Conservation (phyloP, 2,113 vertebrate species). For the Ploceus nigricollis region DNA sequence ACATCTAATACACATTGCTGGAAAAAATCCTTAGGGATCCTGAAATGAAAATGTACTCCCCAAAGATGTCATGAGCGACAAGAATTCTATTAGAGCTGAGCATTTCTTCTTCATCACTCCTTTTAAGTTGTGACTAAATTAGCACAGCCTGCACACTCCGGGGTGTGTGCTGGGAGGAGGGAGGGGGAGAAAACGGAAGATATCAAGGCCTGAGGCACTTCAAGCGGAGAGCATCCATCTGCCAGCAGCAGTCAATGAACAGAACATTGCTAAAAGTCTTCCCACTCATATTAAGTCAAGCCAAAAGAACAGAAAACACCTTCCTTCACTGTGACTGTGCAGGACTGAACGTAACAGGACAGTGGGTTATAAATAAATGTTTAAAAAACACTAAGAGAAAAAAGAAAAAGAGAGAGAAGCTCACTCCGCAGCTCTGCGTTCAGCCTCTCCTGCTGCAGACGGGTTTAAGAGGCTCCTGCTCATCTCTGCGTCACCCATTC, state of each 20-base stretch:
- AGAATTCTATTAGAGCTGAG: constrained; percentile 21
- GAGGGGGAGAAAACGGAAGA: constrained; percentile 5
- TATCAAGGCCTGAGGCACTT: constrained; percentile 37
- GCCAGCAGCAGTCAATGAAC: constrained; percentile 57
- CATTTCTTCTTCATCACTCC: constrained; percentile 33
- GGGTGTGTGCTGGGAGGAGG: constrained; percentile 26
- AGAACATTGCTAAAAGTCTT: constrained; percentile 52
- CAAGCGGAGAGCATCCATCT: constrained; percentile 57
- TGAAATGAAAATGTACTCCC: constrained; percentile 2
- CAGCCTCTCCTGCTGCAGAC: neutral
- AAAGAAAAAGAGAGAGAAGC: neutral
- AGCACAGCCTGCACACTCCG: constrained; percentile 40
- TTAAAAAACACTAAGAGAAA: neutral
- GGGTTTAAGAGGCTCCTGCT: neutral
- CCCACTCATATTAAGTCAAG: constrained; percentile 42
- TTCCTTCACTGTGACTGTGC: constrained; percentile 5
- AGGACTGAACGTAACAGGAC: neutral
- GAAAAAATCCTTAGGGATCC: constrained; percentile 8
- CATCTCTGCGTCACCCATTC: neutral
- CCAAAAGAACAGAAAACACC: constrained; percentile 52
- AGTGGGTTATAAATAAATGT: neutral
- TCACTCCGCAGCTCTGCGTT: accelerated
- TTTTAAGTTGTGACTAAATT: constrained; percentile 56
- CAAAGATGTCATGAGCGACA: neutral
- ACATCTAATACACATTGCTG: neutral